Conservation (phyloP, 2,113 vertebrate genomes). For the Megaleporinus macrocephalus region DNA sequence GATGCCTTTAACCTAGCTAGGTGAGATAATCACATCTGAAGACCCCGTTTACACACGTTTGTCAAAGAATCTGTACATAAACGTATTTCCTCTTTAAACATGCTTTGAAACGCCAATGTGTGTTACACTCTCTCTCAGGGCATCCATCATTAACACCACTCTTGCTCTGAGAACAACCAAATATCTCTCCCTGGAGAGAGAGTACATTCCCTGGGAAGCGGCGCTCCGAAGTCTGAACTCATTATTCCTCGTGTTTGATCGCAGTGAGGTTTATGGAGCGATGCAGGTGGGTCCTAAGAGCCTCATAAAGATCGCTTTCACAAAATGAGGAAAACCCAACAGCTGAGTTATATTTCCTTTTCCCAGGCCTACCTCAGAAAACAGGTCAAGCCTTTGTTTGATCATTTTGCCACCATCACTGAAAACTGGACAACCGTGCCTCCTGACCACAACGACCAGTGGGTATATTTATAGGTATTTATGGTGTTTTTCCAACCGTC, state of each 20-base stretch:
- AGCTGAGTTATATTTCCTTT: not conserved
- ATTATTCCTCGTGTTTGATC: constrained; percentile 87
- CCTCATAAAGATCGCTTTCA: not conserved
- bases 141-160: constrained; percentile 65
- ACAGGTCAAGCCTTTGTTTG: constrained; percentile 82
- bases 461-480: too few relatives aligned
- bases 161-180: constrained; percentile 82
- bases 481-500: not conserved
- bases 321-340: not conserved
- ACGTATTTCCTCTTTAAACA: not conserved
- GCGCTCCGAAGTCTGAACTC: constrained; percentile 82
- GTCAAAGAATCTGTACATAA: not conserved
- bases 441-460: constrained; percentile 80
- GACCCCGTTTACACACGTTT: not conserved
- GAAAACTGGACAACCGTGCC: constrained; percentile 60
- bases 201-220: constrained; percentile 88
- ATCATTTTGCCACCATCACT: constrained; percentile 70
- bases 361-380: constrained; percentile 82
- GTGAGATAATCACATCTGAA: constrained; percentile 67
- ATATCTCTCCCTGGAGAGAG: constrained; percentile 76
- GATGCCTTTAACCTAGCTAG: constrained; percentile 92
- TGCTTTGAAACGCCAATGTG: not conserved
- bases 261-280: constrained; percentile 80
- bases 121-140: constrained; percentile 70
- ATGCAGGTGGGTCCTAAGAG: constrained; percentile 80